Percentiles rank a stretch among this genome's conserved stretches.
Evolutionary conservation across 2,888 invertebrate species (phyloP).

Genomic region (Portevinia maculata): DNA sequence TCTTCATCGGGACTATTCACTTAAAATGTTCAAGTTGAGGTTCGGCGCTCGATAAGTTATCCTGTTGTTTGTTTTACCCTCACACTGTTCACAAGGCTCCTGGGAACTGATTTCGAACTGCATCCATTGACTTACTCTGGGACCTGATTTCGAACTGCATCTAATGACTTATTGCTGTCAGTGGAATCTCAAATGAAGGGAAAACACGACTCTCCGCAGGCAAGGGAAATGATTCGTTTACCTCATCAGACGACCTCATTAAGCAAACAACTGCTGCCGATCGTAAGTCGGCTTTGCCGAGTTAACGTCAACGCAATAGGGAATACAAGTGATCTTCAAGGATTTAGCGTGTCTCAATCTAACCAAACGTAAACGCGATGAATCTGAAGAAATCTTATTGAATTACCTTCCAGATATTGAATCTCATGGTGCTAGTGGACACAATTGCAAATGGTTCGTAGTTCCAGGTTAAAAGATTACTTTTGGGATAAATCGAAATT

Average conservation of each 20-base stretch:
- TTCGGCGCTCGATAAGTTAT: not conserved
- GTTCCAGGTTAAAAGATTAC: not conserved
- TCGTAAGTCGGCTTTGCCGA: conserved; percentile 22
- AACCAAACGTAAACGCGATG: not conserved
- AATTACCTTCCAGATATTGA: conserved; percentile 12
- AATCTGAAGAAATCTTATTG: conserved; percentile 1
- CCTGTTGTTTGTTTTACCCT: not conserved
- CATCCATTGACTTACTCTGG: not conserved
- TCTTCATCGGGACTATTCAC: too few species aligned
- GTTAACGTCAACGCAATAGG: conserved; percentile 36
- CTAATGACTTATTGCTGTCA: conserved; percentile 1
- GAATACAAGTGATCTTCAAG: conserved; percentile 32
- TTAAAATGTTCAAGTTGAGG: too few species aligned
- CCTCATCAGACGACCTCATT: conserved; percentile 19
- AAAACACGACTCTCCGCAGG: conserved; percentile 51
- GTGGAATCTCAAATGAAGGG: conserved; percentile 35
- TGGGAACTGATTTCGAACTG: conserved; percentile 32
- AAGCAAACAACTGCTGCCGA: conserved; percentile 12
- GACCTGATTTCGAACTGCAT: conserved; percentile 10
- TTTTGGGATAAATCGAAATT: not conserved
- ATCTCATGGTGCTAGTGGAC: conserved; percentile 11
- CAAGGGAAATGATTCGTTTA: conserved; percentile 25
- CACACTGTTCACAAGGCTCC: conserved; percentile 4
- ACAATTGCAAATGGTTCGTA: not conserved
- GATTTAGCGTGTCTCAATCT: conserved; percentile 43